Base-by-base conservation (phyloP, 2,888 invertebrate species). In the Brachylomia viminalis region DNA sequence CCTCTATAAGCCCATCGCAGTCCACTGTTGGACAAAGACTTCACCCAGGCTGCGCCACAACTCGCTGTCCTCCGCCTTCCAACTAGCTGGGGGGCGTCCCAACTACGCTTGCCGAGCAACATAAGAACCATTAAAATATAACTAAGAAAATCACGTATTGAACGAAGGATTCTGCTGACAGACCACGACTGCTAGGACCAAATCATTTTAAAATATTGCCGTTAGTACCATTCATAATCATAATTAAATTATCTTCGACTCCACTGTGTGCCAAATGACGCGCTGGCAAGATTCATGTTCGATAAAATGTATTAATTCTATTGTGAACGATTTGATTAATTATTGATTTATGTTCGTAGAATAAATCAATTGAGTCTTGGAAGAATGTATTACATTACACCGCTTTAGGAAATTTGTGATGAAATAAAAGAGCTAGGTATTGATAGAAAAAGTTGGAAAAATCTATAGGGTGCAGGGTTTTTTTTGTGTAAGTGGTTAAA, bases 231-330 rank as follows among this genome's bases (percentile, higher is more conserved):
- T 76, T 72, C 69, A 76, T 56, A 75, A 78, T 72, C 27, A 58
- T 72, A 85, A 85, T 85, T 67, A 78, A 80, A 80, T 72, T 30
- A 72, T 80, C 74, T 67, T 74, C 73, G 69, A 59, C 13, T 47
- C 54, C 75, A 56, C 17, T 38, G 75, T 47, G 77, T 76, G 86
- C 87, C 86, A 87, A 86, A 77, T 69, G 23, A 47, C 45, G 49
- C 8, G 64, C 81, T 81, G 83, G 76, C 77, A 85, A 76, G 61
- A 68, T 64, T 76, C 52, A 65, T 72, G 59, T 85, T 62, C 33
- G 65, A 79, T 74, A 64, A 65, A 49, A 87, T 83, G 62, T 79
- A 83, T 79, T 79, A 79, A 79, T 76, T 82, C 70, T 80, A 79
- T 80, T 86, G 76, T 76, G 67, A 64, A 74, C 33, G 67, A 17